Base-by-base conservation (phyloP, 2,797 vertebrate species). In the Neosalanx taihuensis region DNA sequence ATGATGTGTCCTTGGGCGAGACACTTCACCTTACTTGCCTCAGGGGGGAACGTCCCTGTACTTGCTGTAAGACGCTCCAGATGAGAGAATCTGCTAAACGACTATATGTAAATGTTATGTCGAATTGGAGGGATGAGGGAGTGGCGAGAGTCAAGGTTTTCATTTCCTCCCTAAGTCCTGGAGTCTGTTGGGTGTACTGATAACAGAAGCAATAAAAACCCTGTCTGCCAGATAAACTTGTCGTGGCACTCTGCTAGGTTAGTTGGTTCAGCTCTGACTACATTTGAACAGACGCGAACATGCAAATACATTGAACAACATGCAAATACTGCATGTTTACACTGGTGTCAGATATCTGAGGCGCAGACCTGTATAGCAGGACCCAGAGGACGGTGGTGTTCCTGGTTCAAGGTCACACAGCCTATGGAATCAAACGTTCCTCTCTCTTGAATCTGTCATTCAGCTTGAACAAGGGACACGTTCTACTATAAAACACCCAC, bases 301-400 rank as follows among this genome's bases (percentile, higher is more conserved):
- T 56, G 18, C 51, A 56, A 46, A 46, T 46, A 46, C 51, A n/a
- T n/a, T n/a, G n/a, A n/a, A n/a, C n/a, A 56, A 56, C 15, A n/a
- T 56, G 18, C 51, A 56, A 46, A 46, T 46, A 46, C 51, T n/a
- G 51, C n/a, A 17, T 56, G 51, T 56, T 56, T 71, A 33, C 58
- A 23, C 3, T 37, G 76, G 77, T 76, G 76, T 79, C 79, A 20
- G 61, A n/a, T 81, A 61, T 79, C 66, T 62, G 65, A 76, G 72
- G 65, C 26, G 15, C 67, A 78, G 20, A 20, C 41, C 10, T 12
- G 41, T 46, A 3, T 46, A 46, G 12, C 20, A 4, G 1, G 18
- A 56, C 4, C 2, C 18, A 56, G 18, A 56, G 18, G 3, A 56
- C 51, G 13, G 41, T 46, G 41, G 3, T n/a, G 51, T n/a, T 56